Base-by-base conservation (phyloP, 1,140 invertebrate species). In the Ylistrum balloti region DNA sequence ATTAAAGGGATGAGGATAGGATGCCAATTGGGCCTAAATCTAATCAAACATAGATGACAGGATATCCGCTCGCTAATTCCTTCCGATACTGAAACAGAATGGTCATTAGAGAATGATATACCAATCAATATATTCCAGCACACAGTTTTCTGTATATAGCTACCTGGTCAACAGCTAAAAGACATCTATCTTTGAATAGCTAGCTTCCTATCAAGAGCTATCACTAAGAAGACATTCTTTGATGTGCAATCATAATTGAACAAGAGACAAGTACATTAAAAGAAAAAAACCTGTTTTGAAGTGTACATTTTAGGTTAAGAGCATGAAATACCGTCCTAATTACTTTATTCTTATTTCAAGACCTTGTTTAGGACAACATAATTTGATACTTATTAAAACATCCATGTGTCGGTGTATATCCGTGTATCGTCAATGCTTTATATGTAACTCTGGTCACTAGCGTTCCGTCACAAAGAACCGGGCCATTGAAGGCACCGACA, bases 1-100 rank as follows among this genome's bases (percentile, higher is more conserved):
- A 74, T 74, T 74, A 74, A 74, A 74, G n/a, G 56, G 56, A 74
- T 74, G 56, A 74, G 56, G 17, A 74, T 28, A 74, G 56, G n/a
- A 74, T 74, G 56, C 20, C 56, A 74, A 22, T 74, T 74, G 56
- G 56, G 28, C 56, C 56, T 9, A 74, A 74, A 74, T 74, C 56
- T 74, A 74, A 74, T 74, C 56, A 74, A 74, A 74, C 56, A 74
- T 74, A 74, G 56, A 74, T 74, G 56, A 74, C 56, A 74, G 56
- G 56, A 74, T 74, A 74, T 74, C 56, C 56, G 56, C 56, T 74
- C 56, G 56, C 56, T 74, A 74, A 74, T 74, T 74, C 56, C 22
- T 74, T 74, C 56, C 56, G 56, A 74, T 74, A 74, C 17, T 74
- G 22, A 28, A 74, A 74, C 56, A 74, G 56, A 74, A 74, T 74